Conservation (phyloP, 2,113 vertebrate genomes). For the Hoplias malabaricus region DNA sequence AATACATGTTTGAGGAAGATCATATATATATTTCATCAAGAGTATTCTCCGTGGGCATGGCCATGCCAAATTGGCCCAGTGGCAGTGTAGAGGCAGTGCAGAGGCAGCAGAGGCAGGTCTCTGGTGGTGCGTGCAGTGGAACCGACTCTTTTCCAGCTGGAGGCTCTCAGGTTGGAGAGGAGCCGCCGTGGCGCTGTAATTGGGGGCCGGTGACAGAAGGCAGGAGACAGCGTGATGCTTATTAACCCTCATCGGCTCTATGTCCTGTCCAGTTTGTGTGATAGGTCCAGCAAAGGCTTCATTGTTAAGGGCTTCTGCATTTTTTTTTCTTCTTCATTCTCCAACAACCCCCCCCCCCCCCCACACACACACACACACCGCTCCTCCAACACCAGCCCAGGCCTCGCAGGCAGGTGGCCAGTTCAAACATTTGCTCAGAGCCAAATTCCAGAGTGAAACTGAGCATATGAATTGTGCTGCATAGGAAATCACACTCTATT, state of each 20-base stretch:
- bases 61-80: conserved; percentile 74
- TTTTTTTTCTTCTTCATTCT: not conserved
- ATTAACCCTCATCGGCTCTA: conserved; percentile 70
- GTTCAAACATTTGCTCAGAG: conserved; percentile 66
- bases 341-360: no score
- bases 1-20: conserved; percentile 78
- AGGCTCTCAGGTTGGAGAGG: conserved; percentile 70
- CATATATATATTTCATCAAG: conserved; percentile 79
- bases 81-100: conserved; percentile 60
- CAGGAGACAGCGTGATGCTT: conserved; percentile 67
- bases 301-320: conserved; percentile 59
- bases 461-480: conserved; percentile 71
- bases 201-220: conserved; percentile 73
- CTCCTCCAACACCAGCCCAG: conserved; percentile 5
- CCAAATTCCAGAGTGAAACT: conserved; percentile 71
- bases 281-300: conserved; percentile 60
- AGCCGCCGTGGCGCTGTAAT: conserved; percentile 76
- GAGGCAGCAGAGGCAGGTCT: conserved; percentile 70
- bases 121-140: conserved; percentile 74
- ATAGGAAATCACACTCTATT: conserved; percentile 64
- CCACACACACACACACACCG: no score
- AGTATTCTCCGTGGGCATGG: conserved; percentile 72
- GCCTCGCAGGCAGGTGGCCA: conserved; percentile 56
- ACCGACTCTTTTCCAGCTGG: conserved; percentile 75
- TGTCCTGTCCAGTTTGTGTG: conserved; percentile 68